Base-by-base conservation (phyloP, 2,113 vertebrate species). In the Rhea pennata region DNA sequence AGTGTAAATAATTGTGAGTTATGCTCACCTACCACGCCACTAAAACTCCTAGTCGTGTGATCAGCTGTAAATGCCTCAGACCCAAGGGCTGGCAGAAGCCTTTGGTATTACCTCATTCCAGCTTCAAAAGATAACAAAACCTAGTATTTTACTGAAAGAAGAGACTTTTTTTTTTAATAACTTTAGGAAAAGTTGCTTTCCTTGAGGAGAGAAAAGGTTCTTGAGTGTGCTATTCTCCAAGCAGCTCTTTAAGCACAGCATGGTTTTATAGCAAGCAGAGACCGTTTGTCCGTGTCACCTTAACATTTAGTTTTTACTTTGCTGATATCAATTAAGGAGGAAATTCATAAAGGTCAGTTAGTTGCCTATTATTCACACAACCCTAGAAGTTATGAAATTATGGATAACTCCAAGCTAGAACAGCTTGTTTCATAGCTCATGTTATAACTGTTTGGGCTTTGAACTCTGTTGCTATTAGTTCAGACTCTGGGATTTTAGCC, bases 1-100 rank as follows among this genome's bases (percentile, higher is more conserved):
- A 48, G 51, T 92, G 73, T 72, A 91, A 95, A 92, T 46, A 92
- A 92, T 91, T 88, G 70, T 78, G 83, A 95, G 93, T 96, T 95
- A 64, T 10, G 67, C 40, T 90, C 78, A 62, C 42, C 8, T 67
- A 54, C 61, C 39, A 48, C 26, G 73, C 20, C 50, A n/a, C 56
- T 58, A 78, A 82, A 90, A 82, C 44, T 80, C 74, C 74, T 69
- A 48, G 15, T 85, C 70, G 90, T 78, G 92, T 93, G 94, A 76
- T 78, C 84, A 72, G 73, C 86, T 89, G 66, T 71, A 94, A 96
- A 78, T 92, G 83, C 36, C 51, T 69, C 51, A 67, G 88, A 87
- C 83, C 81, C 82, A 22, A 15, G 75, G 82, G 51, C 40, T 2
- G 56, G 65, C 85, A 96, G 70, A 77, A 96, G 76, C 42, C 58